Evolutionary conservation across 2,888 invertebrate genomes (phyloP), one percentile per base, ranked within the genome.

Genomic region (Icerya purchasi): DNA sequence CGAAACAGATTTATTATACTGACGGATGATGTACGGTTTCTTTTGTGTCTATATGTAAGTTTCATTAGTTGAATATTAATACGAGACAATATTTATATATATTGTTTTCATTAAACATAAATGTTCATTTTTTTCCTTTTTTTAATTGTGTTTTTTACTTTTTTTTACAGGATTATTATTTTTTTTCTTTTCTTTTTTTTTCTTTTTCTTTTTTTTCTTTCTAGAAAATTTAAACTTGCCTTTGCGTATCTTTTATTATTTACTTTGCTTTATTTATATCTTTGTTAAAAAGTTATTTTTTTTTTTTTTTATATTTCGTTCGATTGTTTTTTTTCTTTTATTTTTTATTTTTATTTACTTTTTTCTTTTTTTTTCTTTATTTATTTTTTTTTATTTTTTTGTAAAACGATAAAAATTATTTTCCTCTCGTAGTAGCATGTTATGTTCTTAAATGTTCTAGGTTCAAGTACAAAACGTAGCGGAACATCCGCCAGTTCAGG

Each of bases 321-420:
- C 56, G 55, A 49, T 25, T 55, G 21, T 55, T 59, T 59, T 59
- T 60, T 60, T 60, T 22, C 50, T 36, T 55, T 36, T 53, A 24
- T 50, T 50, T 18, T 24, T 58, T 19, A n/a, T 21, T 53, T 22
- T 49, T 56, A 22, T 22, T 19, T 2, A 21, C 18, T 54, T 54
- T 59, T 54, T 54, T 59, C 50, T 2, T 51, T 24, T 55, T 59
- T 55, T 59, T 59, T 54, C 55, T 59, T 25, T 23, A 24, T 59
- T 54, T 54, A 10, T 22, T 10, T 5, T 10, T 53, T 53, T 53
- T 53, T 53, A 20, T 53, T 53, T 10, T n/a, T n/a, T 53, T 53
- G 8, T 8, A 53, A 53, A 21, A 21, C 8, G 5, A 10, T 5
- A 53, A 53, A 53, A 53, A 53, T 20, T 10, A 20, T 53, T 19